A percentile compares a stretch with the other conserved stretches of the same genome.
phyloP scores from a whole-genome alignment of 2,113 vertebrate species.

The Myrmecobius fasciatus region DNA sequence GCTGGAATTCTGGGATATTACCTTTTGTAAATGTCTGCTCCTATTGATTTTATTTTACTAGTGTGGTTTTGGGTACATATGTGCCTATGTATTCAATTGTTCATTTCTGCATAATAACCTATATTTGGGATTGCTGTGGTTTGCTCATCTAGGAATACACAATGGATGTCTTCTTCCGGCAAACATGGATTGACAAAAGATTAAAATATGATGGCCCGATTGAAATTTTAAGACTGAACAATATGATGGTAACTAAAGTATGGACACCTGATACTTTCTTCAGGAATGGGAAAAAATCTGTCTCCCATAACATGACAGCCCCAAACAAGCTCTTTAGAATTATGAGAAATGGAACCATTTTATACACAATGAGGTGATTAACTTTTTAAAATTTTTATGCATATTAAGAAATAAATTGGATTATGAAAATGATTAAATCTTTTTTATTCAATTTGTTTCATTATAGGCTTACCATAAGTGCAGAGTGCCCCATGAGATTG shows the following conservation, averaged over 20 bases:
- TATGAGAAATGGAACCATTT: conserved; percentile 99
- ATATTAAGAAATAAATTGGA: conserved; percentile 6
- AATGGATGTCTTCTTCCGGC: conserved; percentile 99
- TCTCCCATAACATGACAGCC: conserved; percentile 98
- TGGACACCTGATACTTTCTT: conserved; percentile 99
- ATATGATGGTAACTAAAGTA: conserved; percentile 99
- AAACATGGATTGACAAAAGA: conserved; percentile 97
- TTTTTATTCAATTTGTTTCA: conserved; percentile 78
- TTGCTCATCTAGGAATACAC: conserved; percentile 93
- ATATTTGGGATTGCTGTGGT: conserved; percentile 66
- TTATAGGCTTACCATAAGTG: conserved; percentile 96
- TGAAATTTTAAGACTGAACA: conserved; percentile 97
- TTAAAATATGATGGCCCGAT: conserved; percentile 95
- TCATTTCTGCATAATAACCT: conserved; percentile 10
- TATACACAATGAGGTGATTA: conserved; percentile 98
- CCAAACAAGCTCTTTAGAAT: conserved; percentile 99
- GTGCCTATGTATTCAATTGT: background rate
- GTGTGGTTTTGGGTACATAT: conserved; percentile 38
- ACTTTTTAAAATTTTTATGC: background rate
- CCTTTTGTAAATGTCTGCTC: conserved; percentile 63
- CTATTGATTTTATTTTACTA: conserved; percentile 64
- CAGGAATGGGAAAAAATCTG: conserved; percentile 97
- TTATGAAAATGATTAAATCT: conserved; percentile 47
- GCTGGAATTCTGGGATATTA: conserved; percentile 60
- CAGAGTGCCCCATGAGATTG: conserved; percentile 98